phyloP scores from a whole-genome alignment of 2,113 vertebrate species.

The Montifringilla adamsi region DNA sequence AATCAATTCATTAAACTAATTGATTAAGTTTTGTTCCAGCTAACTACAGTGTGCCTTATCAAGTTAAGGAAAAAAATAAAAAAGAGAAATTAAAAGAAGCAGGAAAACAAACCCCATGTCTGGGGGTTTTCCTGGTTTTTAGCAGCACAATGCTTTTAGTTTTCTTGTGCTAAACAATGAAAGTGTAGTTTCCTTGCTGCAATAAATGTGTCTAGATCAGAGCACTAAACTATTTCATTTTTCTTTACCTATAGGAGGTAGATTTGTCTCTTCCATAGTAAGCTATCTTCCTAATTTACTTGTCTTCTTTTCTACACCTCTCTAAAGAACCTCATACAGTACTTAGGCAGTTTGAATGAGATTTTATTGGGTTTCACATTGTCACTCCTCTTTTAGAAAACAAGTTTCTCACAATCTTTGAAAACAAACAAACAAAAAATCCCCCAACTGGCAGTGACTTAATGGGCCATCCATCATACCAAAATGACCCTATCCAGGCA shows the following conservation, averaged over 20 bases:
- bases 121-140: not conserved
- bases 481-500: not conserved
- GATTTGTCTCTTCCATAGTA: not conserved
- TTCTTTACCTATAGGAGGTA: not conserved
- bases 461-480: not conserved
- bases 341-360: not conserved
- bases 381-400: not conserved
- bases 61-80: not conserved
- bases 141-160: not conserved
- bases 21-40: not conserved
- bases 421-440: not conserved
- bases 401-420: not conserved
- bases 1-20: not conserved
- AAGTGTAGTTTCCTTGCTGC: not conserved
- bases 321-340: not conserved
- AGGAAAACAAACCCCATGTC: accelerated
- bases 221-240: not conserved
- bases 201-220: not conserved
- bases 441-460: not conserved
- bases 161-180: not conserved
- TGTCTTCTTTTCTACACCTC: not conserved
- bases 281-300: not conserved
- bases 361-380: not conserved
- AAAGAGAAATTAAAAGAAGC: not conserved
- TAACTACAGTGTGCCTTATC: not conserved